These are phyloP conservation scores for Lepidothrix coronata DNA, from an alignment of 2,113 vertebrate species.

Conservation along the genomic window DNA sequence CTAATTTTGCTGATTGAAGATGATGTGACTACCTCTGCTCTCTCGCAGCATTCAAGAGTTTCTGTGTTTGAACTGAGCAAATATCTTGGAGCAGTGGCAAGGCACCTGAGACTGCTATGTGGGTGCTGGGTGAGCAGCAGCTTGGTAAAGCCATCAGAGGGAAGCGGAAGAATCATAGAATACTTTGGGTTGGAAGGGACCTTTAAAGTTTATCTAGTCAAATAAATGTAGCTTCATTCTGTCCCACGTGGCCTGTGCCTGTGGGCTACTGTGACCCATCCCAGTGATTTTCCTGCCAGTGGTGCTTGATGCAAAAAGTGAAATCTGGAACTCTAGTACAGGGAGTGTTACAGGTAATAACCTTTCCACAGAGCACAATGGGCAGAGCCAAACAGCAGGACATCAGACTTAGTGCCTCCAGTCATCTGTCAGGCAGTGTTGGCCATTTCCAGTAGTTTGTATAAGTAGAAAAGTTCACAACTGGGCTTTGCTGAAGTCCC, in stretches of 20 bases:
- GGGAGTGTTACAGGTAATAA: background rate
- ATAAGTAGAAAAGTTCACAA: background rate
- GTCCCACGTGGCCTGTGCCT: background rate
- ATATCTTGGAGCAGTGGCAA: background rate
- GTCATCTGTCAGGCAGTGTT: background rate
- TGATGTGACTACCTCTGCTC: background rate
- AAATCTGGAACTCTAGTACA: background rate
- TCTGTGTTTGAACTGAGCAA: background rate
- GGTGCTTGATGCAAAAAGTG: background rate
- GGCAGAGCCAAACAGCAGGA: background rate
- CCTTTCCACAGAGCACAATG: background rate
- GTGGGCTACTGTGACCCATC: background rate
- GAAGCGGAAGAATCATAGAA: background rate
- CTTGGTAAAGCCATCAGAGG: background rate
- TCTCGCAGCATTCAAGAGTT: background rate
- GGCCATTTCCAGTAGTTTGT: background rate
- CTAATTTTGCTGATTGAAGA: background rate
- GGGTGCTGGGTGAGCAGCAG: background rate
- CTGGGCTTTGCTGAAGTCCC: background rate
- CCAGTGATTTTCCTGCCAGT: background rate
- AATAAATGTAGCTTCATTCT: background rate
- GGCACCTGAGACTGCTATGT: background rate
- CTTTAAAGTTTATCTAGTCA: background rate
- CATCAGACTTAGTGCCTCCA: background rate
- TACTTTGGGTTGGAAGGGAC: background rate